Base-by-base conservation (phyloP, 2,113 vertebrate genomes). In the Thunnus thynnus region DNA sequence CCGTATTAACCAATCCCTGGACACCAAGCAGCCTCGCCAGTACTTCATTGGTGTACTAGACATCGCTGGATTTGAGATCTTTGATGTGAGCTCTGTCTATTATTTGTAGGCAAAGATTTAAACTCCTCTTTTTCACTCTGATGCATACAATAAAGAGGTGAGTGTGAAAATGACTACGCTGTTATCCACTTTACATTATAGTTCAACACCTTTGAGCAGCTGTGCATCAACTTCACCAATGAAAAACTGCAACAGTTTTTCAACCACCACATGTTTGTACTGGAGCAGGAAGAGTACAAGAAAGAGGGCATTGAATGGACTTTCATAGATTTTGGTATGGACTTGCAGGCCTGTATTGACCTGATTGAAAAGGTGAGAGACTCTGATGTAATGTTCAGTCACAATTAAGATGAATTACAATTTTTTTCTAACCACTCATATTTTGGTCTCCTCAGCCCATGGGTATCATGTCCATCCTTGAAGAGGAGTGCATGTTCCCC, bases 301-400 rank as follows among this genome's bases (percentile, higher is more conserved):
- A 94, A 94, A 71, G 93, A 94, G 70, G 93, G 93, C 48, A 93
- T 92, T 82, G 94, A 95, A 82, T 58, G 80, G 62, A 94, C 94
- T 16, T 95, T 97, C 87, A 96, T 95, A 13, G 96, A 97, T 81
- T 96, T 97, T 66, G 96, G 96, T 10, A 95, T 96, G 87, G 95
- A 97, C 73, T 84, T 97, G 56, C 94, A 96, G 80, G 96, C 96
- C 83, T 97, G 96, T 70, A 96, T 96, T 14, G 94, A 97, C 82
- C 94, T 97, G 46, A 96, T 97, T 86, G 96, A 97, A 86, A 96
- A 96, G 95, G 96, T 96, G 71, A 63, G 36, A 47, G 0, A 4
- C 7, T 17, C 3, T 48, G 36, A 50, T 18, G 14, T 14, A 1
- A 55, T 56, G 10, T 9, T 25, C 0, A 17, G 1, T 18, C 5